phyloP scores from a whole-genome alignment of 1,140 invertebrate species.

The Temnothorax nylanderi region DNA sequence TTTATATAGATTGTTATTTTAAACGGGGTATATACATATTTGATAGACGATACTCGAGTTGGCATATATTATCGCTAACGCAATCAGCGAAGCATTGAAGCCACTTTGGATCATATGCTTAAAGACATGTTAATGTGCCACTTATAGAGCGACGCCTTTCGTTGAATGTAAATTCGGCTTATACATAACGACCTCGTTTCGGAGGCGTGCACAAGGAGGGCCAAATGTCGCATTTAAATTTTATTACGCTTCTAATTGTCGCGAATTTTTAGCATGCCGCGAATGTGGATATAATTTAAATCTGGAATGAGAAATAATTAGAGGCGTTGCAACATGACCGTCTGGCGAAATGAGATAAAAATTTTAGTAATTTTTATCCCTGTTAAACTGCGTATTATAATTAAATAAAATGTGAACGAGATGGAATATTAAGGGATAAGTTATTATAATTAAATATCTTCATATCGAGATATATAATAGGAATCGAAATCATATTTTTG shows the following conservation, averaged over 20 bases:
- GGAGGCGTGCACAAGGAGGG: neutral
- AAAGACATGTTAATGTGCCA: constrained; percentile 15
- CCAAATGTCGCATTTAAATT: constrained; percentile 31
- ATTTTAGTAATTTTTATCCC: neutral
- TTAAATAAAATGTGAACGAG: neutral
- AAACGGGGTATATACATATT: neutral
- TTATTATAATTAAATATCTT: neutral
- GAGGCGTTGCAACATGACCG: too few species aligned
- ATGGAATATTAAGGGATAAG: neutral
- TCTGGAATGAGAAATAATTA: constrained; percentile 23
- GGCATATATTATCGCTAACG: neutral
- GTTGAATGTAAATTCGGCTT: constrained; percentile 40
- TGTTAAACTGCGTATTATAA: neutral
- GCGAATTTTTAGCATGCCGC: neutral
- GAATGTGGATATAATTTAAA: constrained; percentile 13
- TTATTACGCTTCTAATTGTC: constrained; percentile 42
- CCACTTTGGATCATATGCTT: neutral
- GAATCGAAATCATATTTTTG: neutral
- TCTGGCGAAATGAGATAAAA: neutral
- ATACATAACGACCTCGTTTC: constrained; percentile 29
- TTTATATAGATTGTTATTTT: neutral
- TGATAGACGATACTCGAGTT: neutral
- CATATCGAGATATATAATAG: neutral
- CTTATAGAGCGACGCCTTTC: neutral
- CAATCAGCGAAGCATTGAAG: neutral